These are phyloP conservation scores for Oikopleura vanhoeffeni DNA, from an alignment of 23 tunicate species.

Conservation along the genomic window DNA sequence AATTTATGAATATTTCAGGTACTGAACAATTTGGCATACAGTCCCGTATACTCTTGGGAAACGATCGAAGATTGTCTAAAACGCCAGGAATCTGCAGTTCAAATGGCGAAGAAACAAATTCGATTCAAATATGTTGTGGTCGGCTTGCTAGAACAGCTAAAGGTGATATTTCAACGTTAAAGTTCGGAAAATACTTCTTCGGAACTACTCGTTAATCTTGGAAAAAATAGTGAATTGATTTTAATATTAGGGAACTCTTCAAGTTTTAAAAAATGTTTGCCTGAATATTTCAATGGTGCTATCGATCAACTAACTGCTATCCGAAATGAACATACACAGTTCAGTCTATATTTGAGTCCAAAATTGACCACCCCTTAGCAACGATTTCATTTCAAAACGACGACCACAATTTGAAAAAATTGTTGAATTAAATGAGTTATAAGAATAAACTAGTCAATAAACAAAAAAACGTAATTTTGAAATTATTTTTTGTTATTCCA, in stretches of 20 bases:
- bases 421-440: too few species aligned
- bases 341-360: too few species aligned
- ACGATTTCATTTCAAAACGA: too few species aligned
- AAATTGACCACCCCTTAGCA: too few species aligned
- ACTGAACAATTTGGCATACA: background rate
- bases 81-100: conserved; percentile 53
- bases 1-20: background rate
- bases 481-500: too few species aligned
- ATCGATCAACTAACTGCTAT: conserved; percentile 35
- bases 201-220: too few species aligned
- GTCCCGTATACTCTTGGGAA: background rate
- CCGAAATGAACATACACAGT: conserved; percentile 46
- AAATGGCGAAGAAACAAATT: conserved; percentile 57
- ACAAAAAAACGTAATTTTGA: too few species aligned
- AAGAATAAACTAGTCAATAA: too few species aligned
- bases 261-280: conserved; percentile 31
- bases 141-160: conserved; percentile 68
- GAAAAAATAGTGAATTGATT: too few species aligned
- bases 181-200: too few species aligned
- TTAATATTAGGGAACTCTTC: conserved; percentile 24
- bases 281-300: conserved; percentile 25
- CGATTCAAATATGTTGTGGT: conserved; percentile 50
- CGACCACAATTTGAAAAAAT: too few species aligned
- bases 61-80: conserved; percentile 23
- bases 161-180: too few species aligned